Evolutionary conservation across 2,797 vertebrate species (phyloP).

Genomic region (Acanthurus lineatus): DNA sequence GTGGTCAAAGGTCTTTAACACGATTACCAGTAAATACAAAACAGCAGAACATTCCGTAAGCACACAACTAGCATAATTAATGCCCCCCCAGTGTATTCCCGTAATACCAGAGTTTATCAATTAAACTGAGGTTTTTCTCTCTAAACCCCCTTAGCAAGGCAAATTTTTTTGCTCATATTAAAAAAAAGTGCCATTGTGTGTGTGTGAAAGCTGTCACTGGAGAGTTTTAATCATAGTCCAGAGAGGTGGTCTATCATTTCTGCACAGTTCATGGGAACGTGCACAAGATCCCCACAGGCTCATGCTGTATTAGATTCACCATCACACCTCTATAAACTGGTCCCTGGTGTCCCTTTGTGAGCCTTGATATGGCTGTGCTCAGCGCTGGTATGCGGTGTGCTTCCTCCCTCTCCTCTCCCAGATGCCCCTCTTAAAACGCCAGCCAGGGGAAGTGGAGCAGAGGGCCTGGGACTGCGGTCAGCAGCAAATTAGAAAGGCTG

Average conservation of each 20-base stretch:
- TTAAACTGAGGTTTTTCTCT: conserved; percentile 44
- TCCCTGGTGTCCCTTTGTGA: conserved; percentile 44
- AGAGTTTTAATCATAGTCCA: conserved; percentile 10
- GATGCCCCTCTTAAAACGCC: conserved; percentile 75
- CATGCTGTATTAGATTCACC: conserved; percentile 46
- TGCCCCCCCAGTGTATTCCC: conserved; percentile 35
- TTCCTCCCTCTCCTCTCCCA: conserved; percentile 68
- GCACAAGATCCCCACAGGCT: conserved; percentile 36
- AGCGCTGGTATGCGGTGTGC: conserved; percentile 65
- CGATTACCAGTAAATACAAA: conserved; percentile 70
- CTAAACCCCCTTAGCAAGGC: conserved; percentile 11
- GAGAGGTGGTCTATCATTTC: conserved; percentile 15
- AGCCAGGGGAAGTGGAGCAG: conserved; percentile 63
- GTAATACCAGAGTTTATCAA: conserved; percentile 57
- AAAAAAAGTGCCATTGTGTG: neutral
- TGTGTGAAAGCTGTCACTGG: neutral
- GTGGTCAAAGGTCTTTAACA: conserved; percentile 67
- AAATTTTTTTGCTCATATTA: conserved; percentile 14
- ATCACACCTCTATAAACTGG: conserved; percentile 61
- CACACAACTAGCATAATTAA: conserved; percentile 56
- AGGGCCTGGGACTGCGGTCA: conserved; percentile 70
- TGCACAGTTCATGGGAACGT: conserved; percentile 45
- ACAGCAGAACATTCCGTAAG: conserved; percentile 49
- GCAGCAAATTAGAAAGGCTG: conserved; percentile 79
- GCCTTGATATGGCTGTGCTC: conserved; percentile 53